These are phyloP conservation scores for Spatulosminthurus flaviceps DNA, from an alignment of 2,888 invertebrate genomes.

Conservation along the genomic window DNA sequence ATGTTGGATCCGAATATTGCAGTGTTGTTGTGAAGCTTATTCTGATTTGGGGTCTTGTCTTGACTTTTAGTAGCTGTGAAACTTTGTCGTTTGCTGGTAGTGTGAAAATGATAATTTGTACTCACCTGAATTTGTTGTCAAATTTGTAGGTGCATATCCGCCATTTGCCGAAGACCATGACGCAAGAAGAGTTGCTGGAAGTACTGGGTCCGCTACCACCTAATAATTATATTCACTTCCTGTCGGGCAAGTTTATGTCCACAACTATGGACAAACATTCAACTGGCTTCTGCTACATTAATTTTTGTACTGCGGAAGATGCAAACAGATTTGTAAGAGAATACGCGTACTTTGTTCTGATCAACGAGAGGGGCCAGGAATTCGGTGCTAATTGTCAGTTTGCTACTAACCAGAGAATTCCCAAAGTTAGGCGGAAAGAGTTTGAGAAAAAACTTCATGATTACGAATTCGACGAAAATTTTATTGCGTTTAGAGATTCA, in stretches of 20 bases:
- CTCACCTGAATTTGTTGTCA: too few relatives aligned
- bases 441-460: not conserved
- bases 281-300: not conserved
- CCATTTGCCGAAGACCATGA: not conserved
- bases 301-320: not conserved
- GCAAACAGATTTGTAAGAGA: not conserved
- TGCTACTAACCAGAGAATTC: not conserved
- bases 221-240: not conserved
- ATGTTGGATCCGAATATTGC: too few relatives aligned
- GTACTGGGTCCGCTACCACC: not conserved
- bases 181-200: not conserved
- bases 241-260: constrained; percentile 1
- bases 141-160: not conserved
- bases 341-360: not conserved
- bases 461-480: not conserved
- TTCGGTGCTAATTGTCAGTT: not conserved
- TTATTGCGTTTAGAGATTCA: not conserved
- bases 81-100: too few relatives aligned
- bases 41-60: too few relatives aligned
- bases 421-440: not conserved
- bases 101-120: too few relatives aligned
- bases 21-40: too few relatives aligned
- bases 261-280: not conserved
- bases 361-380: not conserved
- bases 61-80: too few relatives aligned